Evolutionary conservation across 2,888 invertebrate species (phyloP).

Genomic region (Eurytoma adleriae): DNA sequence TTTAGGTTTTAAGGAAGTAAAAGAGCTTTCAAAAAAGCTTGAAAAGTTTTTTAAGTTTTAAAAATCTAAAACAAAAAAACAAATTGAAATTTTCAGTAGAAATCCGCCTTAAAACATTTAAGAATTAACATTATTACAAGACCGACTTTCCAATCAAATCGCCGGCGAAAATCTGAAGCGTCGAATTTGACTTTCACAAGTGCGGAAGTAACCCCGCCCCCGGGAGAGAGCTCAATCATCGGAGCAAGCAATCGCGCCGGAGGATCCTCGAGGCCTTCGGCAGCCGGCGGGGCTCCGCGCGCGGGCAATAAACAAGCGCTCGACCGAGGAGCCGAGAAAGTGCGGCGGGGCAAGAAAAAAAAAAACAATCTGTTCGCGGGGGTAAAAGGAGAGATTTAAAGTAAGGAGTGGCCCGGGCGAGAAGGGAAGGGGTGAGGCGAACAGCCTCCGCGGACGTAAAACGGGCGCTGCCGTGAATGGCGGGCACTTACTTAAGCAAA

Average conservation of each 20-base stretch:
- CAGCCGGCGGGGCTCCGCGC: neutral
- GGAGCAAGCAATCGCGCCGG: neutral
- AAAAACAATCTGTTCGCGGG: neutral
- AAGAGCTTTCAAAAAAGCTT: no score
- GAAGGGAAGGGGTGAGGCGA: conserved; percentile 45
- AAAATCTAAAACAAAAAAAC: no score
- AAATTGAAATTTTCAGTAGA: no score
- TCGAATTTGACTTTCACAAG: no score
- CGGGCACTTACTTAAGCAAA: conserved; percentile 74
- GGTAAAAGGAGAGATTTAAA: conserved; percentile 32
- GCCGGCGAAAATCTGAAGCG: no score
- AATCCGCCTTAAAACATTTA: no score
- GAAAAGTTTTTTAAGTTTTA: no score
- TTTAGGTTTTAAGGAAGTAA: no score
- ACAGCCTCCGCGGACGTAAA: conserved; percentile 64
- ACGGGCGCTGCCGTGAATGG: conserved; percentile 69
- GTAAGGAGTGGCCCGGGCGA: neutral
- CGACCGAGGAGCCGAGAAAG: neutral
- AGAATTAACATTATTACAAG: no score
- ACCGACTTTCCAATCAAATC: no score
- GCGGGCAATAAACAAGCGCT: neutral
- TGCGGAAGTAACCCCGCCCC: no score
- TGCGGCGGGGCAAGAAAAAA: conserved; percentile 1
- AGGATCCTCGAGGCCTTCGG: neutral
- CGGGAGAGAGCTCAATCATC: neutral